A percentile compares a stretch with the other conserved stretches of the same genome.
Evolutionary conservation across 2,113 vertebrate species (phyloP).

Genomic region (Salvator merianae): DNA sequence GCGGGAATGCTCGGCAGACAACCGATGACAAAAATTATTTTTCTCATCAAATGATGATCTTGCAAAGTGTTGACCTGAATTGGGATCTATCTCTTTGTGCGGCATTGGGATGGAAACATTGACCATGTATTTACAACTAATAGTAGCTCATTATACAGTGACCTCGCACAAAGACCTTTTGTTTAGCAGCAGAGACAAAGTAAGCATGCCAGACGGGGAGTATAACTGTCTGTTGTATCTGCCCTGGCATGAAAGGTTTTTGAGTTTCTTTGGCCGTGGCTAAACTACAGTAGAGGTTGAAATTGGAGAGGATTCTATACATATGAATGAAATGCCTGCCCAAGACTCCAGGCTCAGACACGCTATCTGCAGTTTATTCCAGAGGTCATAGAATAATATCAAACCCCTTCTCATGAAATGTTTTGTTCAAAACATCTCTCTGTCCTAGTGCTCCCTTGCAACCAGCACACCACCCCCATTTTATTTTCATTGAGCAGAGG

Average conservation of each 20-base stretch:
- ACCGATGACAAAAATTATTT: constrained; percentile 70
- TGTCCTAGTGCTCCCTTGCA: accelerated
- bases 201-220: constrained; percentile 70
- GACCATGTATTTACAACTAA: constrained; percentile 79
- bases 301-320: constrained; percentile 31
- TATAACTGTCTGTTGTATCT: constrained; percentile 66
- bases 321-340: constrained; percentile 18
- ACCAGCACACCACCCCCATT: accelerated
- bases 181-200: constrained; percentile 72
- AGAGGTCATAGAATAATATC: constrained; percentile 23
- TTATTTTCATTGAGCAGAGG: neutral
- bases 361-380: constrained; percentile 25
- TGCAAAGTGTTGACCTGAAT: constrained; percentile 78
- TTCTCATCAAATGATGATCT: constrained; percentile 70
- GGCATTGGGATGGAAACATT: constrained; percentile 75
- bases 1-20: constrained; percentile 46
- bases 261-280: constrained; percentile 57
- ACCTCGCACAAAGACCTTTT: constrained; percentile 79
- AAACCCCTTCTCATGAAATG: constrained; percentile 4
- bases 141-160: constrained; percentile 77
- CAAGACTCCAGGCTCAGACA: constrained; percentile 19
- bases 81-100: constrained; percentile 77
- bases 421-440: constrained; percentile 18
- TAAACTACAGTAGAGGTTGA: constrained; percentile 47
- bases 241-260: constrained; percentile 64